Evolutionary conservation across 2,113 vertebrate species (phyloP).

Genomic region (Osmerus eperlanus): DNA sequence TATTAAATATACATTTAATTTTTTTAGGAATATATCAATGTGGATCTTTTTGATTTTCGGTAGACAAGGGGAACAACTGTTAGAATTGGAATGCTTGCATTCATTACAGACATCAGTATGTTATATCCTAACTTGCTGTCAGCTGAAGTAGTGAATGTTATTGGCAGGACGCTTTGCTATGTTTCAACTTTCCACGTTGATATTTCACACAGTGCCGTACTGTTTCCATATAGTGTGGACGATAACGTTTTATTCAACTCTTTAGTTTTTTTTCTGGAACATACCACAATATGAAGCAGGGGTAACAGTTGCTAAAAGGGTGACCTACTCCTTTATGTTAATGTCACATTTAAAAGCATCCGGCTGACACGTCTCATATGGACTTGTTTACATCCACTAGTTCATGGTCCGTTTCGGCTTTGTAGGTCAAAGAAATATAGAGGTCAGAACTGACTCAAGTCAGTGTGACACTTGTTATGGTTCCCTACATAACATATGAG

Average conservation of each 20-base stretch:
- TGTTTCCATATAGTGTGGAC: too few species aligned
- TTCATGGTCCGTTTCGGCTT: constrained; percentile 32
- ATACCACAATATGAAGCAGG: background rate
- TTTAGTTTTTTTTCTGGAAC: too few species aligned
- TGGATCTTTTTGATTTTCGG: background rate
- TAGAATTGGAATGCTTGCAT: too few species aligned
- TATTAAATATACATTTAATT: too few species aligned
- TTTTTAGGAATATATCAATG: too few species aligned
- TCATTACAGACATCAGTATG: too few species aligned
- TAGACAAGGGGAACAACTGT: background rate
- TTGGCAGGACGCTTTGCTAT: background rate
- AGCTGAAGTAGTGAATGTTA: too few species aligned
- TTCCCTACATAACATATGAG: constrained; percentile 76
- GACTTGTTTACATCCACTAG: constrained; percentile 29
- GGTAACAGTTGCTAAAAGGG: constrained; percentile 7
- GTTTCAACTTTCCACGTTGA: background rate
- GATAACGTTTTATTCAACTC: too few species aligned
- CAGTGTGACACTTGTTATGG: constrained; percentile 76
- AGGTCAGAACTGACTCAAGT: constrained; percentile 36
- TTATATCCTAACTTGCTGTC: too few species aligned
- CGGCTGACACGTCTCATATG: constrained; percentile 20
- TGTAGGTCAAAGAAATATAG: constrained; percentile 39
- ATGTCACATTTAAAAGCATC: constrained; percentile 31
- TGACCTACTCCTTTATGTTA: constrained; percentile 10
- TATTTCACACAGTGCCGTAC: too few species aligned